Conservation (phyloP, 2,113 vertebrate species). For the Anas platyrhynchos region DNA sequence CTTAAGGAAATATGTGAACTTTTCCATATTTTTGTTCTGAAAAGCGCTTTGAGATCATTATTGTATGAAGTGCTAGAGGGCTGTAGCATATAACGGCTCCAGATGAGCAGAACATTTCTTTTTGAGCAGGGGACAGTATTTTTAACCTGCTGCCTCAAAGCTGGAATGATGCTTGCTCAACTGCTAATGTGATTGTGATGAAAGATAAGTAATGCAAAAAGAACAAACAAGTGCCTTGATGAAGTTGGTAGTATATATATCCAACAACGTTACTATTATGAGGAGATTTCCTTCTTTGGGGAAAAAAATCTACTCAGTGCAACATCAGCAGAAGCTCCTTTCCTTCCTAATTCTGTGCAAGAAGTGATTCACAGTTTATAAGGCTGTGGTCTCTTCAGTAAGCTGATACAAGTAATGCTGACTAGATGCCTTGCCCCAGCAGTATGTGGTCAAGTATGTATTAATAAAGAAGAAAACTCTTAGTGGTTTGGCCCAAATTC, state of each 20-base stretch:
- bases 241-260: neutral
- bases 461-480: constrained; percentile 28
- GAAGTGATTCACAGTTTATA: constrained; percentile 6
- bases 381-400: constrained; percentile 18
- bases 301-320: neutral
- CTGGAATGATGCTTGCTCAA: neutral
- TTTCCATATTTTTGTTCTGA: neutral
- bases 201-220: constrained; percentile 10
- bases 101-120: neutral
- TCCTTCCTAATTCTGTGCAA: constrained; percentile 17
- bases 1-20: neutral
- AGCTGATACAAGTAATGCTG: constrained; percentile 30
- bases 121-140: neutral
- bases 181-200: neutral
- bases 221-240: neutral
- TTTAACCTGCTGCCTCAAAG: neutral
- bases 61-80: neutral
- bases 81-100: neutral
- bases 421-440: neutral
- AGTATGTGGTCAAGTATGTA: neutral
- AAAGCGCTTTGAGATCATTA: neutral
- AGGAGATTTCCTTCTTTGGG: constrained; percentile 17
- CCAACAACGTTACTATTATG: neutral
- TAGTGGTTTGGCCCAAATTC: constrained; percentile 27
- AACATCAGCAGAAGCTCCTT: constrained; percentile 27